Percentiles rank a stretch among this genome's conserved stretches.
Conservation (phyloP, 2,797 vertebrate species). For the Lepilemur ruficaudatus region DNA sequence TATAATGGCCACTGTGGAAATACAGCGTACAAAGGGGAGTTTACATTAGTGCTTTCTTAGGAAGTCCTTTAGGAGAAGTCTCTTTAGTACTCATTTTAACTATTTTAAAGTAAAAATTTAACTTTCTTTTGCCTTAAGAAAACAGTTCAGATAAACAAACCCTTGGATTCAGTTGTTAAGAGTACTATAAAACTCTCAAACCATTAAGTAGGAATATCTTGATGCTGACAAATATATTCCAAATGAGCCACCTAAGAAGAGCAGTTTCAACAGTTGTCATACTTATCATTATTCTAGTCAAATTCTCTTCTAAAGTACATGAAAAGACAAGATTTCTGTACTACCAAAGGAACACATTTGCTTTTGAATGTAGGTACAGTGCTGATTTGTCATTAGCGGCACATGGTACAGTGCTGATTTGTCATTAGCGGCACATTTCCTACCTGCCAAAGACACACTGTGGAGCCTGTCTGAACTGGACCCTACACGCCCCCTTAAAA, state of each 20-base stretch:
- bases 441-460: neutral
- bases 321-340: neutral
- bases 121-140: constrained; percentile 38
- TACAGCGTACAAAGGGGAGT: neutral
- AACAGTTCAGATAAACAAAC: constrained; percentile 19
- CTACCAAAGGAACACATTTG: neutral
- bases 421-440: neutral
- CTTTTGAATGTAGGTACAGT: neutral
- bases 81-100: neutral
- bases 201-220: neutral
- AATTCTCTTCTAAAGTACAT: neutral
- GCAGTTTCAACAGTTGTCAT: neutral
- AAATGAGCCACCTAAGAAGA: neutral
- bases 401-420: neutral
- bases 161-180: neutral
- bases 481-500: neutral
- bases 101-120: constrained; percentile 32
- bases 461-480: neutral
- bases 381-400: neutral
- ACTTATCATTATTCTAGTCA: neutral
- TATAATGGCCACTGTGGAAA: neutral
- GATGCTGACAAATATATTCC: neutral
- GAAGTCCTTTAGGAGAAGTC: neutral
- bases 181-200: neutral
- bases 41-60: neutral